These are phyloP conservation scores for Pachypanchax playfairii DNA, from an alignment of 2,113 vertebrate genomes.

Conservation along the genomic window DNA sequence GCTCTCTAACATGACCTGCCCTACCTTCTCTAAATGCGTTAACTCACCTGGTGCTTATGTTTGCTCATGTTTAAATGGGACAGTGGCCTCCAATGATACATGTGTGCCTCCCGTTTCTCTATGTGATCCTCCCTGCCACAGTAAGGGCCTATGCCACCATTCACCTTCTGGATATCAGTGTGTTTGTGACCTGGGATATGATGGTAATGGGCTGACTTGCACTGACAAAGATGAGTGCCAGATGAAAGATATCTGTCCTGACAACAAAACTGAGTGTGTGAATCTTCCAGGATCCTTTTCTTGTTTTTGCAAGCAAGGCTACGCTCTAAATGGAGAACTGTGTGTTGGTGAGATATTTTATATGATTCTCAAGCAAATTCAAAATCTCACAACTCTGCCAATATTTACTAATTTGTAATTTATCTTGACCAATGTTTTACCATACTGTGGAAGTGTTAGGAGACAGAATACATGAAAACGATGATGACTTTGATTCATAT, in stretches of 20 bases:
- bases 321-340: conserved; percentile 56
- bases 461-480: not conserved
- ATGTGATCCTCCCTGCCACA: conserved; percentile 78
- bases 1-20: conserved; percentile 68
- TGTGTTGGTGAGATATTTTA: conserved; percentile 75
- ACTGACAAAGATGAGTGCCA: conserved; percentile 82
- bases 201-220: conserved; percentile 75
- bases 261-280: conserved; percentile 76
- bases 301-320: conserved; percentile 80
- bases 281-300: conserved; percentile 79
- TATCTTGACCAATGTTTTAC: not conserved
- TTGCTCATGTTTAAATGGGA: conserved; percentile 84
- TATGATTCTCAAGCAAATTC: not conserved
- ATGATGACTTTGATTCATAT: no score
- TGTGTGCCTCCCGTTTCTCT: conserved; percentile 69
- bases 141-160: conserved; percentile 77
- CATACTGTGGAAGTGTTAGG: not conserved
- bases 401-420: not conserved
- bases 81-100: conserved; percentile 67
- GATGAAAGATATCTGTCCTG: conserved; percentile 70
- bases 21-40: conserved; percentile 72
- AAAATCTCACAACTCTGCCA: not conserved
- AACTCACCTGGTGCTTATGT: conserved; percentile 81
- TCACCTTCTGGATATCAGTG: conserved; percentile 77
- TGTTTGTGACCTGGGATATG: conserved; percentile 81